These are phyloP conservation scores for Petrolisthes manimaculis DNA, from an alignment of 2,888 invertebrate species.

Conservation along the genomic window DNA sequence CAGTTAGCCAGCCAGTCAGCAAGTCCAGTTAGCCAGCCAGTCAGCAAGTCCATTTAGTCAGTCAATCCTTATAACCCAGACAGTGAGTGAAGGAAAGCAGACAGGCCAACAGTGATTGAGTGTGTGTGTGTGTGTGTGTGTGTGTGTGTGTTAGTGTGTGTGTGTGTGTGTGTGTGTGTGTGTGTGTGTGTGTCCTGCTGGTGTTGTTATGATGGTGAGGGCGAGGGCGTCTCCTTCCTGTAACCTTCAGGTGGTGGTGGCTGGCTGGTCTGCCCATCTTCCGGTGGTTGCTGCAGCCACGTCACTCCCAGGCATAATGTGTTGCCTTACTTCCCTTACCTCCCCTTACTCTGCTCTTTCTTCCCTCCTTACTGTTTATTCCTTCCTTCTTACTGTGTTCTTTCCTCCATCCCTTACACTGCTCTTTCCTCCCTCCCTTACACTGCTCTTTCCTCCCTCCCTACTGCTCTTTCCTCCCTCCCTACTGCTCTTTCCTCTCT, in stretches of 20 bases:
- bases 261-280: constrained; percentile 30
- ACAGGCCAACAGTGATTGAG: no score
- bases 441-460: no score
- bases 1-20: not conserved
- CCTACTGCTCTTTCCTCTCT: no score
- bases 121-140: not conserved
- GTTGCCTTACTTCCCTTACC: not conserved
- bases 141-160: no score
- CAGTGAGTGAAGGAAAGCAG: no score
- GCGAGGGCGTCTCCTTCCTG: constrained; percentile 16
- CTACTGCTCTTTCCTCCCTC: no score
- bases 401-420: no score
- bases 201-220: not conserved
- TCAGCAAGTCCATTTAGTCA: not conserved
- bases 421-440: no score
- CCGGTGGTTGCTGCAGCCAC: not conserved
- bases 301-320: constrained; percentile 5
- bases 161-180: not conserved
- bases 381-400: no score
- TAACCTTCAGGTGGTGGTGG: constrained; percentile 19
- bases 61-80: not conserved
- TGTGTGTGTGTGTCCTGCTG: not conserved
- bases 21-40: not conserved
- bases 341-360: no score
- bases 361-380: no score